These are phyloP conservation scores for Oxyscelio sp. DNA, from an alignment of 2,888 invertebrate genomes.

Conservation along the genomic window DNA sequence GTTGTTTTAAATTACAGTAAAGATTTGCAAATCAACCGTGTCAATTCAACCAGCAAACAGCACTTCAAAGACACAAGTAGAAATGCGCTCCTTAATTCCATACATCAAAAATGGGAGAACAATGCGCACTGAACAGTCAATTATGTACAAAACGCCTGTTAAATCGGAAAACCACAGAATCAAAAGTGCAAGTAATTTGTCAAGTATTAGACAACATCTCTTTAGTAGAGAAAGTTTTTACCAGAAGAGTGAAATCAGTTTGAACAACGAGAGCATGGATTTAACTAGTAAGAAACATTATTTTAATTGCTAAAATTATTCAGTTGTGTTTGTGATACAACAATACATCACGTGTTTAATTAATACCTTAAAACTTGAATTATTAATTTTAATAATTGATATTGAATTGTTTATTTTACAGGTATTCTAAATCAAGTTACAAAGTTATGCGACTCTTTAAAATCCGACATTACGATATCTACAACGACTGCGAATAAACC, in stretches of 20 bases:
- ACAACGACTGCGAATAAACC: slow-evolving; percentile 1
- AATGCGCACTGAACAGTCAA: slow-evolving; percentile 85
- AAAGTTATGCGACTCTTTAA: slow-evolving; percentile 79
- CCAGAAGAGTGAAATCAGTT: slow-evolving; percentile 79
- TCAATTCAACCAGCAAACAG: slow-evolving; percentile 86
- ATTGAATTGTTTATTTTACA: slow-evolving; percentile 49
- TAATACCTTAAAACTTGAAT: too few relatives aligned
- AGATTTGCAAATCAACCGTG: slow-evolving; percentile 83
- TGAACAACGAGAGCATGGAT: slow-evolving; percentile 83
- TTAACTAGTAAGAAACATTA: slow-evolving; percentile 84
- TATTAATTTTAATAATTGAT: background rate
- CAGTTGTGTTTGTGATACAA: too few relatives aligned
- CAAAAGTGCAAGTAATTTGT: slow-evolving; percentile 78
- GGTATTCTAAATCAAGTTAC: slow-evolving; percentile 83
- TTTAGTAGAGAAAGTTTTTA: slow-evolving; percentile 85
- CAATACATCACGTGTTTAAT: too few relatives aligned
- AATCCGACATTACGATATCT: slow-evolving; percentile 33
- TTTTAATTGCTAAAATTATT: too few relatives aligned
- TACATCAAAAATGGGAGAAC: slow-evolving; percentile 85
- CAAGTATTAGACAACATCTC: slow-evolving; percentile 85
- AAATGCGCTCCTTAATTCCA: slow-evolving; percentile 85
- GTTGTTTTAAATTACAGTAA: slow-evolving; percentile 80
- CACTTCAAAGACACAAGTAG: slow-evolving; percentile 79
- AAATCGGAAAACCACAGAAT: slow-evolving; percentile 45
- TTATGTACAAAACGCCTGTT: slow-evolving; percentile 86